Conservation (phyloP, 1,140 invertebrate species). For the Cyphomyrmex costatus region DNA sequence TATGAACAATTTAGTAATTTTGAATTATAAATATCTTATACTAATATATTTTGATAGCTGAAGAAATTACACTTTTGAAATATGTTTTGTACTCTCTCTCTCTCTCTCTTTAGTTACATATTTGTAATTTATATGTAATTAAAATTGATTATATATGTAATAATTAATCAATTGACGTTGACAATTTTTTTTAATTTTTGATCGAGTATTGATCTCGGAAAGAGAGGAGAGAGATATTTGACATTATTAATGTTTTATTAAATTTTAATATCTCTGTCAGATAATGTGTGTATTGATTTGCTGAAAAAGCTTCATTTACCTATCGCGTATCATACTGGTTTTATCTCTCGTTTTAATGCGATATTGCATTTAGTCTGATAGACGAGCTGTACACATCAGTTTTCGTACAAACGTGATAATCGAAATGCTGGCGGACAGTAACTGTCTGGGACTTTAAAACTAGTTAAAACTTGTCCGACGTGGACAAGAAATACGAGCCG, state of each 20-base stretch:
- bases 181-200: not conserved
- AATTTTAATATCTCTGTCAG: not conserved
- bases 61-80: not conserved
- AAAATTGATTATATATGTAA: not conserved
- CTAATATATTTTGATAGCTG: not conserved
- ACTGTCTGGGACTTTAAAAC: slow-evolving; percentile 52
- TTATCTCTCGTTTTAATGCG: slow-evolving; percentile 4
- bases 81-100: no score
- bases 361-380: not conserved
- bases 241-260: not conserved
- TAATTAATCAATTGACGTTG: not conserved
- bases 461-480: slow-evolving; percentile 40
- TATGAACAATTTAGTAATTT: not conserved
- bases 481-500: slow-evolving; percentile 54
- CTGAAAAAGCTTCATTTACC: slow-evolving; percentile 24
- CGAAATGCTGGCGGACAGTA: slow-evolving; percentile 49
- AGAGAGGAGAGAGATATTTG: not conserved
- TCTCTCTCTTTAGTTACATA: no score
- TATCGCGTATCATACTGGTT: not conserved
- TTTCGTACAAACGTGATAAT: slow-evolving; percentile 48
- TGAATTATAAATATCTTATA: not conserved
- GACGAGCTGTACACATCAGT: slow-evolving; percentile 34
- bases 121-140: no score
- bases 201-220: not conserved
- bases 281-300: not conserved